Evolutionary conservation across 2,888 invertebrate species (phyloP), one percentile per base, ranked within the genome.

Genomic region (Diadegma fenestrale): DNA sequence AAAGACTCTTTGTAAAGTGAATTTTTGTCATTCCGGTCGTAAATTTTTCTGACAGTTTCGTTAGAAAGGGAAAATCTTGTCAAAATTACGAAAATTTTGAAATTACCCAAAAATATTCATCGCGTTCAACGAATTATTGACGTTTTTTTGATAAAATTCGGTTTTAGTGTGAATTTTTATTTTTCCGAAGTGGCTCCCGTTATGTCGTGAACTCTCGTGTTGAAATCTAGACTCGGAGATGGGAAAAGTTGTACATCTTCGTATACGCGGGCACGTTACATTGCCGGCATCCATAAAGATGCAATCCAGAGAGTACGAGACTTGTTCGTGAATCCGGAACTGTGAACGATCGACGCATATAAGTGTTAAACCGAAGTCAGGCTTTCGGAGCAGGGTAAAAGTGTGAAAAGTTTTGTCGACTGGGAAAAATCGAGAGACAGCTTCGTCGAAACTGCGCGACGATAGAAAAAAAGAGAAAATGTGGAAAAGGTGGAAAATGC

Each of bases 361-460:
- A 77, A 80, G 64, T 77, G 76, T 72, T 68, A 73, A 77, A 80
- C 66, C 69, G 68, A 68, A 68, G 61, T 73, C 37, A 43, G 63
- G 48, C 19, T 61, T 48, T 51, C n/a, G n/a, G n/a, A n/a, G n/a
- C 68, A n/a, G 66, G 22, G 63, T n/a, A 54, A n/a, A 69, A 43
- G 66, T n/a, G 54, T 51, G 64, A 84, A 58, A 72, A 80, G 80
- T 66, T 80, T 22, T 66, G 75, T 64, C 54, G 75, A 72, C 79
- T 64, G 19, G 43, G 37, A 12, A 61, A 43, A 75, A 66, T 82
- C 26, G 64, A 33, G 51, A 48, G 72, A 19, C 54, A 71, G 12
- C 54, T 54, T 58, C 69, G 41, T 51, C 58, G 45, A 33, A 8
- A 45, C 26, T 73, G n/a, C n/a, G 66, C n/a, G 68, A 61, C 41